Evolutionary conservation across 2,797 vertebrate species (phyloP), one percentile per base, ranked within the genome.

Genomic region (Megalops cyprinoides): DNA sequence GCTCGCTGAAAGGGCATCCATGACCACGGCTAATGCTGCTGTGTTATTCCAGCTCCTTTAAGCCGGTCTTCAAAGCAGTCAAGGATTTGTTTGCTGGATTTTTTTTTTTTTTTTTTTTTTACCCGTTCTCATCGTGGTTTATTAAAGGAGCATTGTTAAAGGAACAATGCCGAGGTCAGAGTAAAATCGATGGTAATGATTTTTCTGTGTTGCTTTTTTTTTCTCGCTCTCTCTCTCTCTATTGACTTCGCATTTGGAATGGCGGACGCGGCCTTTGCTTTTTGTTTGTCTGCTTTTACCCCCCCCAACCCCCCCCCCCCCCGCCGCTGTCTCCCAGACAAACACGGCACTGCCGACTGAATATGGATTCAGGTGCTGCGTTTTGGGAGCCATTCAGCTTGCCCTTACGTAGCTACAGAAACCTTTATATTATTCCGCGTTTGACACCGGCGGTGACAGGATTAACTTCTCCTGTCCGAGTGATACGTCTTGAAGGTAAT

Each of bases 401-500:
- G 37, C 28, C 28, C 42, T 14, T 8, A 12, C 34, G 28, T 42
- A 62, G 67, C 5, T 25, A 18, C 3, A 6, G 5, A 28, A 23
- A 18, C 51, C 12, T 53, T 37, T 69, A 3, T 69, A 9, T 69
- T 8, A 42, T 23, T n/a, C 20, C 20, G 20, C n/a, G 2, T 69
- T 44, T 23, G 34, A 42, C 14, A 39, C 34, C 2, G 53, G 23
- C 55, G 7, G 34, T 74, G 76, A 78, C 75, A 56, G 85, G 79
- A 88, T 77, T 78, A 86, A 82, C 82, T 81, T 84, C 84, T 79
- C 81, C 82, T 81, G 60, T 25, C 34, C 53, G 80, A 23, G 1
- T 62, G 84, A 67, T 49, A 76, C 84, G 79, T 78, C 67, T 77
- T 69, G 37, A 69, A 34, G n/a, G 65, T 69, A n/a, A 23, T 44